Conservation (phyloP, 2,888 invertebrate genomes). For the Cosmopolites sordidus region DNA sequence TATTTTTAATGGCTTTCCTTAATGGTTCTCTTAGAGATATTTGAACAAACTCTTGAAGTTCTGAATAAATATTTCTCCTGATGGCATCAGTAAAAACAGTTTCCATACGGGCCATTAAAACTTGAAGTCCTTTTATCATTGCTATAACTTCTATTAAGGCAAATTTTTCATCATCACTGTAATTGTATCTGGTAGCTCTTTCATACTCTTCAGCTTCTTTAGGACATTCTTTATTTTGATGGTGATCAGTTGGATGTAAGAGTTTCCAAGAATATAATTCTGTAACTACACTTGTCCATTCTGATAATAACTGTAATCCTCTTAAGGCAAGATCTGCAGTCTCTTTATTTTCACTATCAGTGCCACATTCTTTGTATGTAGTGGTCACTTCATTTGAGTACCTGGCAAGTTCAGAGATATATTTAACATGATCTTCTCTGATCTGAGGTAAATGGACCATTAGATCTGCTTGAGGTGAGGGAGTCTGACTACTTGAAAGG, state of each 20-base stretch:
- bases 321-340: conserved; percentile 87
- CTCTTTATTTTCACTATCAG: conserved; percentile 86
- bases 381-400: conserved; percentile 89
- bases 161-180: conserved; percentile 94
- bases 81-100: conserved; percentile 92
- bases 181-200: conserved; percentile 84
- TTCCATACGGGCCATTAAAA: conserved; percentile 95
- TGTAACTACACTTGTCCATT: conserved; percentile 96
- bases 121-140: conserved; percentile 98
- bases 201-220: conserved; percentile 98
- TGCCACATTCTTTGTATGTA: conserved; percentile 87
- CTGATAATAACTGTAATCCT: conserved; percentile 88
- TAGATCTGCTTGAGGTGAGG: conserved; percentile 87
- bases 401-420: conserved; percentile 90
- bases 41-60: conserved; percentile 96
- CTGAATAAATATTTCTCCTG: conserved; percentile 87
- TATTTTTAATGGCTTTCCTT: conserved; percentile 94
- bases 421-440: conserved; percentile 93
- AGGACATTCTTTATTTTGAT: conserved; percentile 91
- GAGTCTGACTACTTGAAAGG: conserved; percentile 73
- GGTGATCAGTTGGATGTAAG: conserved; percentile 95
- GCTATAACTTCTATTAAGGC: conserved; percentile 97
- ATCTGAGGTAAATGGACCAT: conserved; percentile 94
- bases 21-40: conserved; percentile 83
- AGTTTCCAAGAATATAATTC: conserved; percentile 98